Evolutionary conservation across 2,113 vertebrate genomes (phyloP).

Genomic region (Mystacornis crossleyi): DNA sequence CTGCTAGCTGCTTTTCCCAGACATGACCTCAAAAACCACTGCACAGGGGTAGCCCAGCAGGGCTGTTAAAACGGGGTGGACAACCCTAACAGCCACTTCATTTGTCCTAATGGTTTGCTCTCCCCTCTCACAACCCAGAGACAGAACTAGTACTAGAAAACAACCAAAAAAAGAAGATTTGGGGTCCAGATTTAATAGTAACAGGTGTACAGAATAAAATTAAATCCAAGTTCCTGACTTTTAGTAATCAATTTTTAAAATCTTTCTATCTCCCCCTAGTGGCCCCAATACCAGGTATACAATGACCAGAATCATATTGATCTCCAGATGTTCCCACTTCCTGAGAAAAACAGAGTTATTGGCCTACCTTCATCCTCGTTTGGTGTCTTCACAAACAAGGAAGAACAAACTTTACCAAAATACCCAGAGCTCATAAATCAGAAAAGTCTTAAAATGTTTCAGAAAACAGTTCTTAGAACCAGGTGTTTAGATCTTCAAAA

Average conservation of each 20-base stretch:
- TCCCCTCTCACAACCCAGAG: background rate
- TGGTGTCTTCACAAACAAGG: background rate
- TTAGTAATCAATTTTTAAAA: background rate
- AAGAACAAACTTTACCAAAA: background rate
- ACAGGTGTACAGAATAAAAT: background rate
- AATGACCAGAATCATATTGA: background rate
- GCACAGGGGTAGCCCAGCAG: background rate
- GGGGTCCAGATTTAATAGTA: background rate
- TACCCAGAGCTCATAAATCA: background rate
- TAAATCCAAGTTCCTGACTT: background rate
- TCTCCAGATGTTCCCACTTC: background rate
- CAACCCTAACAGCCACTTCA: background rate
- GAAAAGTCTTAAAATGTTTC: background rate
- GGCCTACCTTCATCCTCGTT: background rate
- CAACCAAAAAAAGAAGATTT: background rate
- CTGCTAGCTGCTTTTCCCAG: background rate
- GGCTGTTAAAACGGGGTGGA: background rate
- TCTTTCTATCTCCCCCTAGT: conserved; percentile 18
- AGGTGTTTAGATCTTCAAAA: background rate
- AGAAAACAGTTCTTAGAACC: background rate
- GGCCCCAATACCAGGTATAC: background rate
- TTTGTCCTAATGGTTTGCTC: background rate
- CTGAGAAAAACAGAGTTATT: background rate
- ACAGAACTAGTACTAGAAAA: background rate
- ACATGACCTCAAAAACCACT: background rate